Conservation (phyloP, 2,888 invertebrate genomes). For the Eutolmus rufibarbis region DNA sequence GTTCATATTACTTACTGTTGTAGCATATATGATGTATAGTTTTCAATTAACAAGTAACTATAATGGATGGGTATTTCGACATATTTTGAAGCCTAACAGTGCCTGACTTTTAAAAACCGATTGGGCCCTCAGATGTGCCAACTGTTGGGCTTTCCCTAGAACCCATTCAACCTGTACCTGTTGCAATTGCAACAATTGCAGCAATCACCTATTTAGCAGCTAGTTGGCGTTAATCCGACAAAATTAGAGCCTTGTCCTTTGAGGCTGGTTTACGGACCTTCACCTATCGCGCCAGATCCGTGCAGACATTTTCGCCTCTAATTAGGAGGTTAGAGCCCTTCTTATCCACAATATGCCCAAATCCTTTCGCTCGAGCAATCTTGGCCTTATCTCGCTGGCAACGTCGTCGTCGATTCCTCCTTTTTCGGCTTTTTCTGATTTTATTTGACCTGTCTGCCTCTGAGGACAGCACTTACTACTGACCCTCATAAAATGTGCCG, state of each 20-base stretch:
- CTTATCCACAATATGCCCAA: conserved; percentile 13
- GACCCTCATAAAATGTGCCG: conserved; percentile 42
- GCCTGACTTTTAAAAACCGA: no score
- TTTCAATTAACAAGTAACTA: no score
- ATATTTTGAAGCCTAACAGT: no score
- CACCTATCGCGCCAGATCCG: neutral
- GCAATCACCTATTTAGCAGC: neutral
- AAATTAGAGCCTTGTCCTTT: neutral
- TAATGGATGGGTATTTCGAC: no score
- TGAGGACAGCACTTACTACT: conserved; percentile 42
- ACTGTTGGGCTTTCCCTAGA: neutral
- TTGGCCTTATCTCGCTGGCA: conserved; percentile 10
- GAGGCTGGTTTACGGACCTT: neutral
- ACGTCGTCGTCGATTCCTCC: neutral
- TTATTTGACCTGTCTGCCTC: conserved; percentile 35
- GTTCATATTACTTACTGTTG: no score
- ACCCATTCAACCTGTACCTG: neutral
- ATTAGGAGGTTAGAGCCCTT: neutral
- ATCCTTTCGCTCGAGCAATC: conserved; percentile 12
- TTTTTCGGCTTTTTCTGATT: conserved; percentile 18
- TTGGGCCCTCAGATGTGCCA: neutral
- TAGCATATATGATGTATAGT: no score
- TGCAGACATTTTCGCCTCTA: conserved; percentile 17
- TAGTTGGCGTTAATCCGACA: neutral
- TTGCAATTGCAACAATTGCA: neutral